phyloP scores from a whole-genome alignment of 2,888 invertebrate species.

The Enoplolaimus lenunculus region DNA sequence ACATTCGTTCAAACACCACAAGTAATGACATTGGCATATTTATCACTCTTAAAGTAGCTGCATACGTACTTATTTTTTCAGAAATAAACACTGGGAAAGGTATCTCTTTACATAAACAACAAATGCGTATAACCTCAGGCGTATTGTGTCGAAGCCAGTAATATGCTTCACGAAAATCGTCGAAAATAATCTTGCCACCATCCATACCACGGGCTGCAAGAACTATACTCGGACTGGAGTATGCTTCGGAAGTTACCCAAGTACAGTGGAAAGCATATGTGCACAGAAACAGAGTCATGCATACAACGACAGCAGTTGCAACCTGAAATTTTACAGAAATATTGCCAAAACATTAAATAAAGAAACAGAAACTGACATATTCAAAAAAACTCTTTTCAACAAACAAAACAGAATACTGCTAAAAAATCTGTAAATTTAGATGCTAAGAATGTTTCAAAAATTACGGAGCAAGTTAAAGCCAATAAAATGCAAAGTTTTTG shows the following conservation, averaged over 20 bases:
- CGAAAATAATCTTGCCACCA: slow-evolving; percentile 81
- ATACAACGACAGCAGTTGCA: slow-evolving; percentile 66
- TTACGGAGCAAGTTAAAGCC: too few species aligned
- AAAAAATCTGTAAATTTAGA: too few species aligned
- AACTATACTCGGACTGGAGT: slow-evolving; percentile 73
- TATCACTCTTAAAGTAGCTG: too few species aligned
- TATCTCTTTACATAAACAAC: too few species aligned
- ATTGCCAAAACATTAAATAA: too few species aligned
- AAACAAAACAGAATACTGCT: too few species aligned
- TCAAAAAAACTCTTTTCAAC: too few species aligned
- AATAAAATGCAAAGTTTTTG: neutral
- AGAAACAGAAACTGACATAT: too few species aligned
- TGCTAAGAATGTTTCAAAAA: too few species aligned
- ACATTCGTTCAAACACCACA: neutral
- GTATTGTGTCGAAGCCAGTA: slow-evolving; percentile 95
- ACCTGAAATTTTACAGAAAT: slow-evolving; percentile 42
- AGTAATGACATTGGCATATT: too few species aligned
- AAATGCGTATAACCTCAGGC: slow-evolving; percentile 56
- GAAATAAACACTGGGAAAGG: too few species aligned
- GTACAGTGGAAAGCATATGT: slow-evolving; percentile 93
- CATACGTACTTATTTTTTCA: too few species aligned
- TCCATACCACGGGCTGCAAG: slow-evolving; percentile 59
- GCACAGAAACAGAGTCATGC: slow-evolving; percentile 51
- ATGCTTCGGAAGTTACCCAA: slow-evolving; percentile 97
- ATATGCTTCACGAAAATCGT: slow-evolving; percentile 95